Conservation (phyloP, 2,113 vertebrate species). For the Lophotis ruficrista region DNA sequence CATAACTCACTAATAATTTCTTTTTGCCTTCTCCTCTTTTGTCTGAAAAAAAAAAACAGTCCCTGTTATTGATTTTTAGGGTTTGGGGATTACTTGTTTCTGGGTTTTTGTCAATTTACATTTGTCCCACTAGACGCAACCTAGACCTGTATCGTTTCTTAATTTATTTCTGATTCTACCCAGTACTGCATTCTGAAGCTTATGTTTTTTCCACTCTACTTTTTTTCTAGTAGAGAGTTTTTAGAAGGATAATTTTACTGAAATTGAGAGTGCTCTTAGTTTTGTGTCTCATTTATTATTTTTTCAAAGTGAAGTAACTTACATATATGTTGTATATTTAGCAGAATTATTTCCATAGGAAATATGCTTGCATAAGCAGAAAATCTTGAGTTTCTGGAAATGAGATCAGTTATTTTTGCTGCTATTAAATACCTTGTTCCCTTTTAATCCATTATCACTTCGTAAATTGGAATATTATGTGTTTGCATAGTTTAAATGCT, state of each 20-base stretch:
- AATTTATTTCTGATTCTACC: neutral
- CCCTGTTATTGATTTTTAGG: neutral
- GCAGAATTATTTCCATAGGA: neutral
- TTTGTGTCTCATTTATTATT: neutral
- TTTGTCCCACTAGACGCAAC: neutral
- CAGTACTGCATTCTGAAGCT: neutral
- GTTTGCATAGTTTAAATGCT: neutral
- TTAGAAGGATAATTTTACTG: neutral
- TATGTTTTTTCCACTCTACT: neutral
- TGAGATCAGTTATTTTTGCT: neutral
- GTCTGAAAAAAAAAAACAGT: neutral
- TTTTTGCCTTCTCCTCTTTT: constrained; percentile 33
- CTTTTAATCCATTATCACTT: neutral
- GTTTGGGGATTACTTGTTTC: neutral
- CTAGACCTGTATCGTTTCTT: neutral
- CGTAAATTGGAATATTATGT: neutral
- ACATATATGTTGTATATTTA: neutral
- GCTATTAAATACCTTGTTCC: neutral
- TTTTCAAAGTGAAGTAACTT: neutral
- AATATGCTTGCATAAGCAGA: neutral
- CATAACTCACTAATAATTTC: constrained; percentile 10
- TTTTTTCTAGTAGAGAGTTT: neutral
- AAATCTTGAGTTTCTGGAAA: neutral
- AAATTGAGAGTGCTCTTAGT: neutral
- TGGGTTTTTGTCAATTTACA: neutral